Percentiles rank a stretch among this genome's conserved stretches.
These are phyloP conservation scores for Chionomys nivalis DNA, from an alignment of 2,113 vertebrate species.

Conservation along the genomic window DNA sequence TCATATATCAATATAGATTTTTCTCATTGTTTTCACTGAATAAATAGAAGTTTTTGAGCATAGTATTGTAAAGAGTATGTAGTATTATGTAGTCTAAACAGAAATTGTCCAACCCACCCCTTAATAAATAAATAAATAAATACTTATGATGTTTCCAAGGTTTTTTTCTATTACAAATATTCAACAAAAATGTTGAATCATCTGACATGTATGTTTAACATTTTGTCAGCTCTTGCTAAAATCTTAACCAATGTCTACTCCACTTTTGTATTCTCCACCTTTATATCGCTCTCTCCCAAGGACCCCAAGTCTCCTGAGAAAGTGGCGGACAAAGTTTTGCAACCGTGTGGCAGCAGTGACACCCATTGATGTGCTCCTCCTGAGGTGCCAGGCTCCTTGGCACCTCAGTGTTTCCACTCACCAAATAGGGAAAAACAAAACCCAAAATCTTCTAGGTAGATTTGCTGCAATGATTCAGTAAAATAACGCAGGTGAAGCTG, in stretches of 20 bases:
- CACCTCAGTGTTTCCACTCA: neutral
- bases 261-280: neutral
- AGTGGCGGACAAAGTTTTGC: neutral
- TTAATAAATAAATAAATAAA: neutral
- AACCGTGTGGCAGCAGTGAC: neutral
- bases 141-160: neutral
- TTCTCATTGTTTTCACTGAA: constrained; percentile 1
- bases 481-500: neutral
- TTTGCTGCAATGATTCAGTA: constrained; percentile 30
- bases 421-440: neutral
- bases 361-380: neutral
- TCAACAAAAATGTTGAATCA: neutral
- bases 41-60: neutral
- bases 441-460: neutral
- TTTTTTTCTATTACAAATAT: constrained; percentile 21
- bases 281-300: neutral
- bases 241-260: neutral
- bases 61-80: neutral
- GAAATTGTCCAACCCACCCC: neutral
- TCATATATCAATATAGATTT: neutral
- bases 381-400: neutral
- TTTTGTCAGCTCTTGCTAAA: constrained; percentile 28
- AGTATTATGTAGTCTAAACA: neutral
- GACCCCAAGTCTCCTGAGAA: neutral
- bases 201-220: neutral